Percentiles rank a stretch among this genome's conserved stretches.
Evolutionary conservation across 2,113 vertebrate species (phyloP).

Genomic region (Epinephelus lanceolatus): DNA sequence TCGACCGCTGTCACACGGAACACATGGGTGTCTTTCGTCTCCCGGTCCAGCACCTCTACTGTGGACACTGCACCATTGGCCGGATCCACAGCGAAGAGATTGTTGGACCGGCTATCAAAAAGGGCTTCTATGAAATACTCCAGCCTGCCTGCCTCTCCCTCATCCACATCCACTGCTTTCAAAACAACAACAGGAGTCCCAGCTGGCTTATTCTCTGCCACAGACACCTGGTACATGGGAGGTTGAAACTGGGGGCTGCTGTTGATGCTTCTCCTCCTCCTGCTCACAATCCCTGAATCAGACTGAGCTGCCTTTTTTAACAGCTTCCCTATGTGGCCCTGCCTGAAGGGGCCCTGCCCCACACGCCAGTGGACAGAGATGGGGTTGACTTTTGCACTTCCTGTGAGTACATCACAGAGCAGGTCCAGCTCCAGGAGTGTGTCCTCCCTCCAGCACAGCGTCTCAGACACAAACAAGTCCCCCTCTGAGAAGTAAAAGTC

Average conservation of each 20-base stretch:
- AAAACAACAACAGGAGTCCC: conserved; percentile 89
- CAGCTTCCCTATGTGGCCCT: conserved; percentile 73
- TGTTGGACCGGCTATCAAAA: conserved; percentile 94
- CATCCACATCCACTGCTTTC: conserved; percentile 89
- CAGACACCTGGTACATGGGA: conserved; percentile 94
- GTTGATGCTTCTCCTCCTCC: conserved; percentile 88
- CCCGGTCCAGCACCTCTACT: conserved; percentile 89
- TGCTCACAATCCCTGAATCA: conserved; percentile 71
- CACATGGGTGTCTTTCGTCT: conserved; percentile 95
- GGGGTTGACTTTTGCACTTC: conserved; percentile 26
- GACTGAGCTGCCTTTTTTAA: conserved; percentile 71
- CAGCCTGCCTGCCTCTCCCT: conserved; percentile 90
- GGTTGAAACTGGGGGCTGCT: conserved; percentile 93
- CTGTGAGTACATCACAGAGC: conserved; percentile 73
- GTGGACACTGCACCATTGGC: conserved; percentile 87
- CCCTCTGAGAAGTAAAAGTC: conserved; percentile 80
- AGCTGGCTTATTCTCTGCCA: conserved; percentile 90
- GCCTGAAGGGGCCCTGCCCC: conserved; percentile 77
- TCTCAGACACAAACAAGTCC: conserved; percentile 79
- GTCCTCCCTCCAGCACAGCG: conserved; percentile 80
- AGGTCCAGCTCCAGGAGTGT: conserved; percentile 74
- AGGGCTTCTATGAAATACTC: conserved; percentile 93
- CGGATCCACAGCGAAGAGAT: conserved; percentile 86
- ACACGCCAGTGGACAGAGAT: conserved; percentile 81
- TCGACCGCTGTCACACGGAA: conserved; percentile 92